Percentiles rank a stretch among this genome's conserved stretches.
phyloP scores from a whole-genome alignment of 2,888 invertebrate species.

The Stenurella melanura region DNA sequence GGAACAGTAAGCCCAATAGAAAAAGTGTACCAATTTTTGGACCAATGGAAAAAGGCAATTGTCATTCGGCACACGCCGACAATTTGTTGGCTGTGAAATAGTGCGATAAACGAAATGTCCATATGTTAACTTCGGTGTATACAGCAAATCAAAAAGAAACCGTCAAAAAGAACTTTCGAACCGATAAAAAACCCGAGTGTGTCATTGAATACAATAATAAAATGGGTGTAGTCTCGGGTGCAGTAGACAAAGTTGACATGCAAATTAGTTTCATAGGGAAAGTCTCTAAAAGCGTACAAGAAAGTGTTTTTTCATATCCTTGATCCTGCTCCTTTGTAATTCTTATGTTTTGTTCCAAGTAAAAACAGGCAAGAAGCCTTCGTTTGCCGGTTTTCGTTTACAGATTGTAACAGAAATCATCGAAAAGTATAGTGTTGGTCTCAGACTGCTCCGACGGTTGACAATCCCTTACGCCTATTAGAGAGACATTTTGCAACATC shows the following conservation, averaged over 20 bases:
- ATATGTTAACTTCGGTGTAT: constrained; percentile 50
- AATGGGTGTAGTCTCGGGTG: too few relatives aligned
- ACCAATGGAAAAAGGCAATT: neutral
- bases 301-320: constrained; percentile 3
- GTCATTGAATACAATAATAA: constrained; percentile 63
- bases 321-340: constrained; percentile 13
- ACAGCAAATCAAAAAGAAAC: neutral
- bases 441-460: too few relatives aligned
- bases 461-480: too few relatives aligned
- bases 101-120: constrained; percentile 62
- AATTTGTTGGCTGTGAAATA: constrained; percentile 56
- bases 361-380: constrained; percentile 10
- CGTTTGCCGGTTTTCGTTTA: neutral
- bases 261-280: constrained; percentile 62
- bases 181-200: constrained; percentile 17
- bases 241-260: constrained; percentile 64
- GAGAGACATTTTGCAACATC: too few relatives aligned
- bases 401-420: neutral
- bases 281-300: too few relatives aligned
- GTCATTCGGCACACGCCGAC: constrained; percentile 11
- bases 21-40: neutral
- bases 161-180: constrained; percentile 4
- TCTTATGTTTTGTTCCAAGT: constrained; percentile 16
- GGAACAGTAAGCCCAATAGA: constrained; percentile 9
- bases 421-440: too few relatives aligned